Base-by-base conservation (phyloP, 2,888 invertebrate genomes). In the Archaeoteleia sp. region DNA sequence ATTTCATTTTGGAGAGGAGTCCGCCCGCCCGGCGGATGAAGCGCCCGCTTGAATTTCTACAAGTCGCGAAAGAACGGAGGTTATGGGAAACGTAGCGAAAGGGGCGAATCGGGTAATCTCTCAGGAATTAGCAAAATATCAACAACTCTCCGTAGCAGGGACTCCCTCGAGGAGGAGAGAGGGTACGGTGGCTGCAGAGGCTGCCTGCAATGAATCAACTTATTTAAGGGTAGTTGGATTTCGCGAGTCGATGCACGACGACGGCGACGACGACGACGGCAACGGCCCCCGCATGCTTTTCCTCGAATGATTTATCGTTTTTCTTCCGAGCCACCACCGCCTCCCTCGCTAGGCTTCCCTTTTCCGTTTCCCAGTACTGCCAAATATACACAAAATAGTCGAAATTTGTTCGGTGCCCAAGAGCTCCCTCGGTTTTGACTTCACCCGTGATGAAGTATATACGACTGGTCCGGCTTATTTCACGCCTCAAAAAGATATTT, bases 201-300 rank as follows among this genome's bases (percentile, higher is more conserved):
- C 72, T 74, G 74, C 70, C 68, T 63, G 83, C 83, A 81, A 83
- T 83, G 83, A 83, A 83, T 82, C 83, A 83, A 83, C 81, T 83
- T 83, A 83, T 83, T 82, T 83, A 83, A 83, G 83, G 83, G 83
- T 83, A 83, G 83, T 83, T 83, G 83, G 81, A 83, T 83, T 83
- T 82, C 80, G 82, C 82, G 83, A 83, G 81, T 82, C 83, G 83
- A 83, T 83, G 83, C 83, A 82, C 83, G 80, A 80, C 79, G 77
- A 76, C 80, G 74, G 71, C 77, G 55, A 70, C 63, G 40, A 53
- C 57, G 46, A 40, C 42, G 57, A 46, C 48, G 43, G 30, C 51
- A 49, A 58, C 60, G 62, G 66, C 70, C 77, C 75, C 73, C 63
- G 51, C 72, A 66, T 67, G 63, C 70, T 74, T 75, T 71, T 75